phyloP scores from a whole-genome alignment of 2,888 invertebrate genomes.

The Epistrophe eligans region DNA sequence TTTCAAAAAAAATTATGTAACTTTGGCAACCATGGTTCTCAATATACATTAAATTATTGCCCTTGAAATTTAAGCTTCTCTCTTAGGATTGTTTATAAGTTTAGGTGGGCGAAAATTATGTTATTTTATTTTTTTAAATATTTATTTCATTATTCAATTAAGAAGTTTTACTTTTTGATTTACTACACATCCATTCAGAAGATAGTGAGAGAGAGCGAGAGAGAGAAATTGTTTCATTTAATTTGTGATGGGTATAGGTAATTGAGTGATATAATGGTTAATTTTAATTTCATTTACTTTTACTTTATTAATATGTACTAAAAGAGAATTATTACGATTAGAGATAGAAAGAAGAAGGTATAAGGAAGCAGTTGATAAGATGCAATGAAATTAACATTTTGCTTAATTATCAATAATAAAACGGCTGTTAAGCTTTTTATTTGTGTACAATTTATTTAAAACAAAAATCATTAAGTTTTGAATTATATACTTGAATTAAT shows the following conservation, averaged over 20 bases:
- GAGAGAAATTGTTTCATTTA: slow-evolving; percentile 34
- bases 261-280: slow-evolving; percentile 42
- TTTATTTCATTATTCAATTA: slow-evolving; percentile 55
- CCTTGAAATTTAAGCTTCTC: slow-evolving; percentile 33
- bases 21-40: slow-evolving; percentile 9
- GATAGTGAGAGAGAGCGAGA: not conserved
- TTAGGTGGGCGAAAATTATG: slow-evolving; percentile 41
- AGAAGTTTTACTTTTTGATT: slow-evolving; percentile 50
- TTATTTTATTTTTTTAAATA: not conserved
- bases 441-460: no score
- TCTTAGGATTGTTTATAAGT: not conserved
- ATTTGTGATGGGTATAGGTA: slow-evolving; percentile 7
- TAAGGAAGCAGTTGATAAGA: slow-evolving; percentile 5
- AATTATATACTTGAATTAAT: no score
- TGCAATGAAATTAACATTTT: not conserved
- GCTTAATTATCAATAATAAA: no score
- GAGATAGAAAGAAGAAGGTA: not conserved
- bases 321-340: not conserved
- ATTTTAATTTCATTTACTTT: not conserved
- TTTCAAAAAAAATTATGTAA: no score
- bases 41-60: slow-evolving; percentile 30
- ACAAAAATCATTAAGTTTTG: no score
- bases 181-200: slow-evolving; percentile 8
- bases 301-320: not conserved
- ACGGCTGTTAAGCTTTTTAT: no score